Conservation (phyloP, 37 sponge, comb jelly and placozoan genomes). For the Geodia barretti region DNA sequence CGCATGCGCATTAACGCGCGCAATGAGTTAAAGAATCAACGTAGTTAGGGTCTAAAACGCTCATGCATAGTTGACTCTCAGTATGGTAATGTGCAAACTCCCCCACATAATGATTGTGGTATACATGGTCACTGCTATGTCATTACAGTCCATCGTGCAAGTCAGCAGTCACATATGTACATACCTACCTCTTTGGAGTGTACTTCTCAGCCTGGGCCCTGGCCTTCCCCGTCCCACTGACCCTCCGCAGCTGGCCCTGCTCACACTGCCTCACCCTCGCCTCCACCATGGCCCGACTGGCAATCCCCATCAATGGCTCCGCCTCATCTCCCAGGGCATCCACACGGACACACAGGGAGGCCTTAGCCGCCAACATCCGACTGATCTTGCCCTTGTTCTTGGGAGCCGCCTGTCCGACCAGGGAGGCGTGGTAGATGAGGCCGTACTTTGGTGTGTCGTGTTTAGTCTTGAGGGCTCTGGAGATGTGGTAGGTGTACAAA, state of each 20-base stretch:
- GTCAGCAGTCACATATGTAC: not conserved
- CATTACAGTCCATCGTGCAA: no score
- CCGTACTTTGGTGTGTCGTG: constrained; percentile 99
- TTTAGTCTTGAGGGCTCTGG: constrained; percentile 94
- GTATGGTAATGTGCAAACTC: no score
- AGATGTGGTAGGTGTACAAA: not conserved
- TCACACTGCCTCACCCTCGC: constrained; percentile 73
- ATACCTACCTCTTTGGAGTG: constrained; percentile 56
- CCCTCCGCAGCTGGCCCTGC: constrained; percentile 50
- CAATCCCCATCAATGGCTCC: constrained; percentile 63
- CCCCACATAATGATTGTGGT: no score
- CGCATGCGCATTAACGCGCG: no score
- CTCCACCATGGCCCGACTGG: constrained; percentile 81
- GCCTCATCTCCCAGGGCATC: constrained; percentile 95
- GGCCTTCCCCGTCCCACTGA: constrained; percentile 84
- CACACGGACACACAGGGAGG: constrained; percentile 86
- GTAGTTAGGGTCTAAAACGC: no score
- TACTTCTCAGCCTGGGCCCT: constrained; percentile 63
- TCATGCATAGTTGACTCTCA: no score
- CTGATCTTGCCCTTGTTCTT: constrained; percentile 98
- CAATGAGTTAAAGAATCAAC: no score
- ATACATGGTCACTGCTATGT: no score
- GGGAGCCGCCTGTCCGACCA: constrained; percentile 90
- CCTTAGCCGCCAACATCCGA: constrained; percentile 94
- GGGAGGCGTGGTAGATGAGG: constrained; percentile 95